Percentiles rank a stretch among this genome's conserved stretches.
These are phyloP conservation scores for Carapus acus DNA, from an alignment of 2,797 vertebrate species.

Conservation along the genomic window DNA sequence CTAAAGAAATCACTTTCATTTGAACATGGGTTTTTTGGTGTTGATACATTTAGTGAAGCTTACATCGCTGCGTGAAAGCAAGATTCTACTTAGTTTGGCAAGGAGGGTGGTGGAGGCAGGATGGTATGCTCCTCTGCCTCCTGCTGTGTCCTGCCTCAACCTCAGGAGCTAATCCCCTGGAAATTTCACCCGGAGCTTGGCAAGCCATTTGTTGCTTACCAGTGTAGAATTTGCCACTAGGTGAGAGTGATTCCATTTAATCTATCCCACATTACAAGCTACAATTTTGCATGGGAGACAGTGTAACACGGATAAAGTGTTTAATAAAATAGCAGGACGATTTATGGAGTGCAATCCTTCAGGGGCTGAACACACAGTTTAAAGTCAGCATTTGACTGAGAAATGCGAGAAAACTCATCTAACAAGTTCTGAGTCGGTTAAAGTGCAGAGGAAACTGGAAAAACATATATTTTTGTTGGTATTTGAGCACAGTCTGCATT, in stretches of 20 bases:
- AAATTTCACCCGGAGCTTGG: constrained; percentile 63
- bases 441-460: neutral
- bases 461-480: neutral
- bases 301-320: constrained; percentile 57
- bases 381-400: constrained; percentile 33
- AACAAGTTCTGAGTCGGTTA: neutral
- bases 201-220: constrained; percentile 67
- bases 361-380: constrained; percentile 36
- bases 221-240: constrained; percentile 66
- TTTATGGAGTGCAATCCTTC: constrained; percentile 48
- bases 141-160: constrained; percentile 52
- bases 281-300: constrained; percentile 63
- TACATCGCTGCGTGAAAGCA: neutral
- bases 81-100: too few species aligned
- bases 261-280: constrained; percentile 63
- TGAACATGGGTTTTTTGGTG: too few species aligned
- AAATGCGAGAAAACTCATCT: constrained; percentile 12
- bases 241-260: constrained; percentile 68
- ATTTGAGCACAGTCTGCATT: neutral
- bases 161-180: constrained; percentile 60
- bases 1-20: too few species aligned
- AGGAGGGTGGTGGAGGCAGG: constrained; percentile 1
- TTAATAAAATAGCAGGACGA: constrained; percentile 47
- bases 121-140: constrained; percentile 47
- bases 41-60: too few species aligned